Conservation (phyloP, 1,140 invertebrate species). For the Neodiprion pinetum region DNA sequence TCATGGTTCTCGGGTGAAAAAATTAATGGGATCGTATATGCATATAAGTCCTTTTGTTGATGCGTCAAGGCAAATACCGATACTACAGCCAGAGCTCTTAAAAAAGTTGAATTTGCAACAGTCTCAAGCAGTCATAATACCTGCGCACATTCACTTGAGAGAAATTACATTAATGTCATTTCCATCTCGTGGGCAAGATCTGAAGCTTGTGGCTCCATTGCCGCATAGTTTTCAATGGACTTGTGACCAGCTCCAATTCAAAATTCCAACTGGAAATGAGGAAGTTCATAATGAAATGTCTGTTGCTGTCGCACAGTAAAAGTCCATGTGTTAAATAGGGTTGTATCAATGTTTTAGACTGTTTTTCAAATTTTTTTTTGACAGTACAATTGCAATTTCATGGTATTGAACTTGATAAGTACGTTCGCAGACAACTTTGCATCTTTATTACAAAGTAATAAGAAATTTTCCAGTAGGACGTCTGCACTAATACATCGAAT, state of each 20-base stretch:
- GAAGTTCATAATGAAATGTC: neutral
- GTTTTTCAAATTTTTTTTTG: too few species aligned
- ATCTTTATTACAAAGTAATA: too few species aligned
- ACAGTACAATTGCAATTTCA: too few species aligned
- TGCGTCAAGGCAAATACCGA: conserved; percentile 30
- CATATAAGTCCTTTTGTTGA: conserved; percentile 48
- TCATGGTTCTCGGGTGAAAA: conserved; percentile 50
- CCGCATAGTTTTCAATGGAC: conserved; percentile 54
- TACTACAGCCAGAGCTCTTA: conserved; percentile 37
- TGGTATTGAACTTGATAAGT: too few species aligned
- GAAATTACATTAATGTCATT: conserved; percentile 38
- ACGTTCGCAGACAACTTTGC: too few species aligned
- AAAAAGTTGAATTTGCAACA: conserved; percentile 27
- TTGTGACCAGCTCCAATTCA: conserved; percentile 41
- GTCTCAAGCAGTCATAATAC: conserved; percentile 45
- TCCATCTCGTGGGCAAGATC: conserved; percentile 25
- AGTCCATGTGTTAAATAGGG: too few species aligned
- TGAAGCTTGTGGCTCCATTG: conserved; percentile 50
- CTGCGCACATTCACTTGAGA: conserved; percentile 55
- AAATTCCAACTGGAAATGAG: conserved; percentile 15
- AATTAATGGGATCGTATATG: conserved; percentile 47
- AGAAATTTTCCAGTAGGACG: too few species aligned
- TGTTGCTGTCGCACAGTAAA: neutral
- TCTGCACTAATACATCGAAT: too few species aligned
- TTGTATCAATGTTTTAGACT: too few species aligned